These are phyloP conservation scores for Orchestes rusci DNA, from an alignment of 2,888 invertebrate species.

Conservation along the genomic window DNA sequence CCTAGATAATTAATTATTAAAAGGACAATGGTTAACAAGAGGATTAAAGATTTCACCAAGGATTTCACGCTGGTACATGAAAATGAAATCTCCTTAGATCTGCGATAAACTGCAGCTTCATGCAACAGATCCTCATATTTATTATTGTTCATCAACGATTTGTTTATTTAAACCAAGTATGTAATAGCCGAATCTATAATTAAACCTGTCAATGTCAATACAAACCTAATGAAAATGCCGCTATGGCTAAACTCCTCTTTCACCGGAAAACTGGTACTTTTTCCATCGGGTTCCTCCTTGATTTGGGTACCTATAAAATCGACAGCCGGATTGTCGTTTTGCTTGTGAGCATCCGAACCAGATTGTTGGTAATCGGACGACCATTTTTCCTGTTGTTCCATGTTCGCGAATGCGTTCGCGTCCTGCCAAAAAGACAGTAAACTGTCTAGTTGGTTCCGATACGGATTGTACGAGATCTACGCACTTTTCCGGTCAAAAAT, in stretches of 20 bases:
- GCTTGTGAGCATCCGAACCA: too few relatives aligned
- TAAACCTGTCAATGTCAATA: constrained; percentile 27
- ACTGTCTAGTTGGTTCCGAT: constrained; percentile 31
- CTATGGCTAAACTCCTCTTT: constrained; percentile 25
- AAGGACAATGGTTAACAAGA: too few relatives aligned
- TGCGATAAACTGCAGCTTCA: too few relatives aligned
- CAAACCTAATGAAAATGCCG: constrained; percentile 39
- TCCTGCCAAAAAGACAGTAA: too few relatives aligned
- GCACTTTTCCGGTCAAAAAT: constrained; percentile 36
- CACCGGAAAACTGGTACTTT: constrained; percentile 4
- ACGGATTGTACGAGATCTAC: constrained; percentile 32
- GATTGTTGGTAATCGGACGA: constrained; percentile 38
- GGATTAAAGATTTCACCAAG: too few relatives aligned
- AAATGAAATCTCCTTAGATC: too few relatives aligned
- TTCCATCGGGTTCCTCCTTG: constrained; percentile 28
- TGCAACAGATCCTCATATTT: too few relatives aligned
- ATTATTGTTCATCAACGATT: too few relatives aligned
- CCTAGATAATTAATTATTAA: too few relatives aligned
- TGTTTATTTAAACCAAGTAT: not conserved
- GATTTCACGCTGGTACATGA: too few relatives aligned
- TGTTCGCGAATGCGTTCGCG: constrained; percentile 30
- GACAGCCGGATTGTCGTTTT: too few relatives aligned
- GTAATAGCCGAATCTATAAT: too few relatives aligned
- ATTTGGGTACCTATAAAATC: constrained; percentile 30
- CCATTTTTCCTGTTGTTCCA: constrained; percentile 41